phyloP scores from a whole-genome alignment of 2,113 vertebrate genomes.

The Sebastes schlegelii region DNA sequence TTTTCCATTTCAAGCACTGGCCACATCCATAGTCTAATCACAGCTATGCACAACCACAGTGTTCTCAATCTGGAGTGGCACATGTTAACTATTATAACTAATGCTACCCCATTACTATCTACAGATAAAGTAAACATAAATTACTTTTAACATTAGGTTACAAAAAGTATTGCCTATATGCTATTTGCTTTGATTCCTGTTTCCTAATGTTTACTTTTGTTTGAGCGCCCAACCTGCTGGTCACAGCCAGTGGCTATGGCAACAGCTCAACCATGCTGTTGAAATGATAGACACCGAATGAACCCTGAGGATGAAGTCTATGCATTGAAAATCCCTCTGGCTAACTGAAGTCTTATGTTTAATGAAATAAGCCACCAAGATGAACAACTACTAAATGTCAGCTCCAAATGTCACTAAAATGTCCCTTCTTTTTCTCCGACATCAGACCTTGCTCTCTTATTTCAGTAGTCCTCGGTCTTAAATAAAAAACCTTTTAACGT shows the following conservation, averaged over 20 bases:
- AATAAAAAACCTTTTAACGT: conserved; percentile 12
- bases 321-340: neutral
- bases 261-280: neutral
- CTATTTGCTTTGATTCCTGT: neutral
- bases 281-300: neutral
- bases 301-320: neutral
- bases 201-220: neutral
- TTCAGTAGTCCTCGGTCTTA: neutral
- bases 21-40: neutral
- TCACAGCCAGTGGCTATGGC: neutral
- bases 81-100: neutral
- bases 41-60: neutral
- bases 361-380: conserved; percentile 13
- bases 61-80: neutral
- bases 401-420: conserved; percentile 46
- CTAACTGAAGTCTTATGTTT: neutral
- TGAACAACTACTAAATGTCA: conserved; percentile 48
- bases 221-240: neutral
- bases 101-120: neutral
- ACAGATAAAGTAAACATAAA: neutral
- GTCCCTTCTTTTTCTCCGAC: neutral
- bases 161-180: neutral
- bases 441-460: neutral
- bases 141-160: neutral
- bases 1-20: too few relatives aligned